Base-by-base conservation (phyloP, 2,797 vertebrate genomes). In the Malurus splendens region DNA sequence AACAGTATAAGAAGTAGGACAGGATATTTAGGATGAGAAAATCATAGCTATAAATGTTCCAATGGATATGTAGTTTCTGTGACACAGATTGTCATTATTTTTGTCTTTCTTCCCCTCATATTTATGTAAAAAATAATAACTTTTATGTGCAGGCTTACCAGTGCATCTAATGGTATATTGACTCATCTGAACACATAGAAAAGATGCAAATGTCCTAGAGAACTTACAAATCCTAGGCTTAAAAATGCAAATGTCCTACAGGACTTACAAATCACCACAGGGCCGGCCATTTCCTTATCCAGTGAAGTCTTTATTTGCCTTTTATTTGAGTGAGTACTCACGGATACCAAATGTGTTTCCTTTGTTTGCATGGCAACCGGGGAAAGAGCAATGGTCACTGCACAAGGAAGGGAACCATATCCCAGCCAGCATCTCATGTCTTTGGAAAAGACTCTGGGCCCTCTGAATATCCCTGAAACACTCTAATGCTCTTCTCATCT, bases 351-450 rank as follows among this genome's bases (percentile, higher is more conserved):
- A 10, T 11, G 3, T 36, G 16, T 33, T 70, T 84, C 32, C 57
- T 5, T 50, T 44, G 20, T 24, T 68, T 65, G 28, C 8, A 1
- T 0, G 1, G 42, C 12, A 70, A 30, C 17, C 61, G 5, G 9
- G 11, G 23, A 38, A 65, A 56, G 10, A 64, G 3, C 19, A 80
- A 51, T 10, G 27, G 6, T 11, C 1, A 2, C 12, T 36, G 22
- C 17, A 30, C 30, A 23, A 75, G 25, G 17, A 61, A 11, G 20
- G n/a, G 8, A 71, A 9, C 5, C 11, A 2, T 12, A 19, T 15
- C 23, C 38, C 15, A 14, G 2, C 6, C 33, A n/a, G 3, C 23
- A 8, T 7, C 42, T 60, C 10, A 1, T 17, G 7, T 7, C 15
- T 45, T 14, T 16, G 18, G 18, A 25, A 65, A 74, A 55, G 32